Evolutionary conservation across 92 coral and sea anemone species (phyloP).

Genomic region (Heliopora coerulea): DNA sequence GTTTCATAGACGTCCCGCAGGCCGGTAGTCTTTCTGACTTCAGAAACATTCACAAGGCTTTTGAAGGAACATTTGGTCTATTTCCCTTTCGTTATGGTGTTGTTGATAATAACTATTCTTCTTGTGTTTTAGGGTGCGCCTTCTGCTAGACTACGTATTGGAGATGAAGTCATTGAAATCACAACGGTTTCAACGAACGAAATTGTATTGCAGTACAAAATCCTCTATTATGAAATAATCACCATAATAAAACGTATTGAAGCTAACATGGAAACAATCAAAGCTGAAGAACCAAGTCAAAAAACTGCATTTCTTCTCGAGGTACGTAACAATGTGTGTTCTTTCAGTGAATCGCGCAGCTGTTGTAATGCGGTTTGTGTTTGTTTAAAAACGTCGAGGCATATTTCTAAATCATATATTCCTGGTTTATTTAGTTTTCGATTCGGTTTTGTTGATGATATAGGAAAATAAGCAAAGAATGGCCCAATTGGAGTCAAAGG

Average conservation of each 20-base stretch:
- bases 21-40: too few relatives aligned
- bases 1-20: too few relatives aligned
- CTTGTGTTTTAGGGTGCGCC: conserved; percentile 14
- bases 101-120: too few relatives aligned
- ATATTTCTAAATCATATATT: too few relatives aligned
- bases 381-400: too few relatives aligned
- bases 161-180: conserved; percentile 19
- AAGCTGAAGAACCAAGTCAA: conserved; percentile 26
- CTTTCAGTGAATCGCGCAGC: too few relatives aligned
- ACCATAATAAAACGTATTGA: conserved; percentile 12
- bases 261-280: conserved; percentile 11
- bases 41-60: too few relatives aligned
- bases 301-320: conserved; percentile 24
- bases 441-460: not conserved
- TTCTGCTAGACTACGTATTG: conserved; percentile 4
- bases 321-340: conserved; percentile 4
- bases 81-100: too few relatives aligned
- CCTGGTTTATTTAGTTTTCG: too few relatives aligned
- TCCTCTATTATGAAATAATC: conserved; percentile 27
- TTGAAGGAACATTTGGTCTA: too few relatives aligned
- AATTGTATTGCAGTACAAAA: conserved; percentile 28
- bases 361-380: too few relatives aligned
- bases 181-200: conserved; percentile 29
- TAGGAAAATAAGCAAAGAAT: conserved; percentile 9
- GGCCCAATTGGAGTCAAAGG: not conserved